Evolutionary conservation across 2,888 invertebrate genomes (phyloP).

Genomic region (Trachelus troglodyta): DNA sequence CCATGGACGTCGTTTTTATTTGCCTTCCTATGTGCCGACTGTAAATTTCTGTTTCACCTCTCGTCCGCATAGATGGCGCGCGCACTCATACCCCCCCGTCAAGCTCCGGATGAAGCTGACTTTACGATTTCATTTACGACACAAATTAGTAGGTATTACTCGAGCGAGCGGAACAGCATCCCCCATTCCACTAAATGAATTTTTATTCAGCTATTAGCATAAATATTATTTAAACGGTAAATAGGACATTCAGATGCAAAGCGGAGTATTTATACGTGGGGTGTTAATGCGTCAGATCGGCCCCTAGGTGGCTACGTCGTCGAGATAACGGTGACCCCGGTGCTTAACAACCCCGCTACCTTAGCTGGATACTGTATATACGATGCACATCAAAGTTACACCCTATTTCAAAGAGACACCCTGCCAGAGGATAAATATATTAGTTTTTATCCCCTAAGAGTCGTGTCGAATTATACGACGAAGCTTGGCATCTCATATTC

Average conservation of each 20-base stretch:
- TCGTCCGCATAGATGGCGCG: too few relatives aligned
- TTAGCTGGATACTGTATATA: not conserved
- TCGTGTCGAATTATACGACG: too few relatives aligned
- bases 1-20: too few relatives aligned
- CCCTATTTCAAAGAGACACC: not conserved
- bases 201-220: constrained; percentile 40
- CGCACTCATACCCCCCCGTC: not conserved
- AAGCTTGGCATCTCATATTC: too few relatives aligned
- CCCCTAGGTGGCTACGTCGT: constrained; percentile 21
- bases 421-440: too few relatives aligned
- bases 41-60: too few relatives aligned
- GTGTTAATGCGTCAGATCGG: constrained; percentile 32
- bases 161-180: constrained; percentile 24
- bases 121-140: constrained; percentile 39
- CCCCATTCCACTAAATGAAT: constrained; percentile 38
- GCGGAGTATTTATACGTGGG: constrained; percentile 31
- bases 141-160: constrained; percentile 34
- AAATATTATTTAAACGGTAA: constrained; percentile 40
- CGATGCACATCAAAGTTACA: not conserved
- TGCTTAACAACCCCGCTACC: constrained; percentile 26
- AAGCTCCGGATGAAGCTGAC: constrained; percentile 11
- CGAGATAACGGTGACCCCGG: constrained; percentile 31
- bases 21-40: too few relatives aligned
- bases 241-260: constrained; percentile 38
- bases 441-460: too few relatives aligned